Evolutionary conservation across 1,140 invertebrate species (phyloP).

Genomic region (Diplogasteroides magnus): DNA sequence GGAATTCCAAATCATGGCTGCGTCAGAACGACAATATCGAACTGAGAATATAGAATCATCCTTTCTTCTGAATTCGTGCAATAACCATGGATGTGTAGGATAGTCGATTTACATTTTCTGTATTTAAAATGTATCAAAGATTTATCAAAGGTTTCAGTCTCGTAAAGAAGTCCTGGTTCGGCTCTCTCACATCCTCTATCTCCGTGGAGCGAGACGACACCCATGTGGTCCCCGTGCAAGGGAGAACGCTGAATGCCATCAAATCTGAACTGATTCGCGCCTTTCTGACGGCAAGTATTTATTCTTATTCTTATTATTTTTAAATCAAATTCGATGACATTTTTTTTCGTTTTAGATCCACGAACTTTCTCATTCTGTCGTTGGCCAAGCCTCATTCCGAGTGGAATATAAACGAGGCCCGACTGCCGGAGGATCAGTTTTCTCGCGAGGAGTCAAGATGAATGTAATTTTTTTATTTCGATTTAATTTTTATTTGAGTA

Average conservation of each 20-base stretch:
- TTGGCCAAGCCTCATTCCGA: constrained; percentile 93
- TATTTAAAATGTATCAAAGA: too few species aligned
- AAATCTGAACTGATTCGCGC: constrained; percentile 97
- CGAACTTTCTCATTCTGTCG: constrained; percentile 92
- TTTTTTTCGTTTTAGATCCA: constrained; percentile 71
- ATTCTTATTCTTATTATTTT: constrained; percentile 9
- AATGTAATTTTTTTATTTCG: constrained; percentile 34
- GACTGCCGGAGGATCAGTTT: constrained; percentile 61
- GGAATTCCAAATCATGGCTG: not conserved
- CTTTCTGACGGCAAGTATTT: constrained; percentile 78
- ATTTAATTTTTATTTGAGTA: constrained; percentile 6
- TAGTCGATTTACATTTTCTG: too few species aligned
- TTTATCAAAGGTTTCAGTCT: too few species aligned
- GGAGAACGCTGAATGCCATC: constrained; percentile 85
- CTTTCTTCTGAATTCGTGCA: too few species aligned
- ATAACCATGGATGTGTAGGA: too few species aligned
- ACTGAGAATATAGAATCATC: constrained; percentile 15
- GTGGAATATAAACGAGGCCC: constrained; percentile 92
- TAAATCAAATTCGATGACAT: not conserved
- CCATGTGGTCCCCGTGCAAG: constrained; percentile 88
- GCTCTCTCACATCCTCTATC: constrained; percentile 69
- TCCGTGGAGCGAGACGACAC: constrained; percentile 93
- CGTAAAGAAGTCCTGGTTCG: constrained; percentile 69
- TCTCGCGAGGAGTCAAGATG: constrained; percentile 53
- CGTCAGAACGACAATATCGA: constrained; percentile 1